phyloP scores from a whole-genome alignment of 2,888 invertebrate species.

The Chymomyza amoena region DNA sequence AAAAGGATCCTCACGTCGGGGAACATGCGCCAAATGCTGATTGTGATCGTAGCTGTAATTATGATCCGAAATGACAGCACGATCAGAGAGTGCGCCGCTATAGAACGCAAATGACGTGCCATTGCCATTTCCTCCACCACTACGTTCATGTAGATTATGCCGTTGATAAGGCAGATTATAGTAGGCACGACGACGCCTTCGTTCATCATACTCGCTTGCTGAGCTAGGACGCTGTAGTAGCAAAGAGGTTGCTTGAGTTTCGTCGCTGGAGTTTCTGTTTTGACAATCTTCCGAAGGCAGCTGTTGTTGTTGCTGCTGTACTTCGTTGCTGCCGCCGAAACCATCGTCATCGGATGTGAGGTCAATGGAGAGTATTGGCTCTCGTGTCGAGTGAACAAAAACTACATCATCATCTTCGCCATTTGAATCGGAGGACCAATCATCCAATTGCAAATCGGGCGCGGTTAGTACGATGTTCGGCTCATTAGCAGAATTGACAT shows the following conservation, averaged over 20 bases:
- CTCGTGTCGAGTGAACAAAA: slow-evolving; percentile 78
- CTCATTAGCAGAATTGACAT: slow-evolving; percentile 37
- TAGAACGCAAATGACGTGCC: slow-evolving; percentile 63
- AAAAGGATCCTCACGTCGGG: background rate
- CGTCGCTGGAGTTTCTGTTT: background rate
- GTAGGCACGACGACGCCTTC: slow-evolving; percentile 32
- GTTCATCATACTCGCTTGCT: slow-evolving; percentile 41
- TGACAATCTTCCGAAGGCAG: slow-evolving; percentile 1
- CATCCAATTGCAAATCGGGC: slow-evolving; percentile 87
- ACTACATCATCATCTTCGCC: slow-evolving; percentile 83
- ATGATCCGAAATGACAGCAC: slow-evolving; percentile 54
- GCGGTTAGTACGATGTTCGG: slow-evolving; percentile 71
- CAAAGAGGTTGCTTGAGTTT: slow-evolving; percentile 13
- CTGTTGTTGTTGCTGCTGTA: slow-evolving; percentile 6
- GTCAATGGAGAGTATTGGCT: slow-evolving; percentile 81
- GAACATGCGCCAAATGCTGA: slow-evolving; percentile 5
- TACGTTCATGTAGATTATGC: slow-evolving; percentile 1
- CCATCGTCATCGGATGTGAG: slow-evolving; percentile 82
- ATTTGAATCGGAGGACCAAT: slow-evolving; percentile 84
- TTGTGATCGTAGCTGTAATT: slow-evolving; percentile 58
- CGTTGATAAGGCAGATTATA: slow-evolving; percentile 7
- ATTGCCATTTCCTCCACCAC: slow-evolving; percentile 22
- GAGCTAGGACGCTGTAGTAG: slow-evolving; percentile 40
- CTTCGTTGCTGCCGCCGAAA: slow-evolving; percentile 27
- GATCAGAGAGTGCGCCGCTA: slow-evolving; percentile 56